These are phyloP conservation scores for Protophormia terraenovae DNA, from an alignment of 2,888 invertebrate species.

Conservation along the genomic window DNA sequence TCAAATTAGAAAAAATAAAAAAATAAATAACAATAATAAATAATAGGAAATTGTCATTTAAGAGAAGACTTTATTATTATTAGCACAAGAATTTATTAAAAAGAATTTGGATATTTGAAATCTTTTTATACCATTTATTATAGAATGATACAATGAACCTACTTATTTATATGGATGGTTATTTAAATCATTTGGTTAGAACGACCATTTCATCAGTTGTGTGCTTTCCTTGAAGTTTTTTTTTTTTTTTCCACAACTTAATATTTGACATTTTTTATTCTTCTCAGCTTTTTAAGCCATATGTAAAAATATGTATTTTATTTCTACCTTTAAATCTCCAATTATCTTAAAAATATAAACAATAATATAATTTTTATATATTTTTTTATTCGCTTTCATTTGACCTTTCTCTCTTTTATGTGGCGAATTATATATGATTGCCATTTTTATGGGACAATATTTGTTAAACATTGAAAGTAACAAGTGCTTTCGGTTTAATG, in stretches of 20 bases:
- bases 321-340: neutral
- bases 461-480: conserved; percentile 10
- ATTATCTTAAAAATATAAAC: conserved; percentile 17
- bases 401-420: neutral
- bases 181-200: neutral
- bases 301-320: neutral
- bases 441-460: conserved; percentile 23
- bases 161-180: too few relatives aligned
- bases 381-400: neutral
- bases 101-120: too few relatives aligned
- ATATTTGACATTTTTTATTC: neutral
- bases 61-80: too few relatives aligned
- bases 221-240: neutral
- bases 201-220: neutral
- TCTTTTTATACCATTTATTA: too few relatives aligned
- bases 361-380: neutral
- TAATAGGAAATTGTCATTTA: neutral
- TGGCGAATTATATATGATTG: neutral
- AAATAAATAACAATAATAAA: neutral
- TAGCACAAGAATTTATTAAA: too few relatives aligned
- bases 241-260: neutral
- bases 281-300: neutral
- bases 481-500: conserved; percentile 37
- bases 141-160: too few relatives aligned
- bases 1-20: conserved; percentile 13